Evolutionary conservation across 1,140 invertebrate genomes (phyloP).

Genomic region (Solen grandis): DNA sequence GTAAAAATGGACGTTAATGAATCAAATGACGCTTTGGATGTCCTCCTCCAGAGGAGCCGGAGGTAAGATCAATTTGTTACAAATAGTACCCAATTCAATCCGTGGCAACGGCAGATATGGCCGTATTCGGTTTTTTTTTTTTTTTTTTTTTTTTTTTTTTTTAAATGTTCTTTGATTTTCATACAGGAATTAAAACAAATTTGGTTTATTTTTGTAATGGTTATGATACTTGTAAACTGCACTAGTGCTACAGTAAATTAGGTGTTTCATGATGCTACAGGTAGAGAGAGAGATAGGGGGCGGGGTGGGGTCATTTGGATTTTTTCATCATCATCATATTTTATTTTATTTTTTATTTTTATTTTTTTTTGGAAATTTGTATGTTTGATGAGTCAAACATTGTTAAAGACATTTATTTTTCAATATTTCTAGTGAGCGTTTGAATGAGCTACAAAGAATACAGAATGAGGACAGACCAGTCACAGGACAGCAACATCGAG

Average conservation of each 20-base stretch:
- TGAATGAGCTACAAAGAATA: slow-evolving; percentile 71
- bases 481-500: slow-evolving; percentile 68
- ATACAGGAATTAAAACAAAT: no score
- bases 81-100: background rate
- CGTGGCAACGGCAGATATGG: no score
- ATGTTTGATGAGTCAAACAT: background rate
- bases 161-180: no score
- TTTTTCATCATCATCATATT: background rate
- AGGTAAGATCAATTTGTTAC: background rate
- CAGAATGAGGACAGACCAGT: slow-evolving; percentile 71
- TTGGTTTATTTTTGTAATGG: no score
- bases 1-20: background rate
- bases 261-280: background rate
- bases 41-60: background rate
- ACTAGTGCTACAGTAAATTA: background rate
- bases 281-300: background rate
- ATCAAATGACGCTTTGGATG: background rate
- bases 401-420: background rate
- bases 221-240: no score
- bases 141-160: no score
- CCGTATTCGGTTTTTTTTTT: no score
- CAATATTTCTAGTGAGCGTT: slow-evolving; percentile 67
- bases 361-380: background rate
- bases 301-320: background rate
- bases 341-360: background rate